Conservation (phyloP, 2,113 vertebrate species). For the Copsychus sechellarum region DNA sequence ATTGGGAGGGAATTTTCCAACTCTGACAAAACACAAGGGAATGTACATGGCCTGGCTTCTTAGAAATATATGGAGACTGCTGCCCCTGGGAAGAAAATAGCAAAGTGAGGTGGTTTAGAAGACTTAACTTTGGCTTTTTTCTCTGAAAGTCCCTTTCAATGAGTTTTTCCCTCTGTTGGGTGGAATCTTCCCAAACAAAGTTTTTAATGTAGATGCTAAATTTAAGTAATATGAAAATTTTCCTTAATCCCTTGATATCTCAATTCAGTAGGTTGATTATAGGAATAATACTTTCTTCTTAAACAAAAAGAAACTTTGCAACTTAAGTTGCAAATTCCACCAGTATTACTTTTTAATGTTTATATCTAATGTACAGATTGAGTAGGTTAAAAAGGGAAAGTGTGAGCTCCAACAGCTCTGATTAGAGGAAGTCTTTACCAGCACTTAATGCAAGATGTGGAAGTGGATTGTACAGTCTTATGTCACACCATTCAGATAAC, state of each 20-base stretch:
- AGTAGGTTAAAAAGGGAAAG: neutral
- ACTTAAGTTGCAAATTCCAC: neutral
- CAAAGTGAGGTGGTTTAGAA: neutral
- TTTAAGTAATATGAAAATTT: neutral
- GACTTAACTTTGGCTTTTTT: neutral
- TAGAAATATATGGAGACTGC: neutral
- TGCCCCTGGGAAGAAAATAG: neutral
- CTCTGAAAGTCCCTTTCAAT: neutral
- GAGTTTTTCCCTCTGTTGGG: neutral
- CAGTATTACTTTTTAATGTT: neutral
- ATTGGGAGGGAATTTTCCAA: neutral
- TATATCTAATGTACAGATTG: neutral
- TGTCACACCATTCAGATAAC: neutral
- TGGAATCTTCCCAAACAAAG: neutral
- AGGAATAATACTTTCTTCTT: neutral
- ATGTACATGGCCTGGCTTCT: neutral
- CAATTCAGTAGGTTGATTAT: neutral
- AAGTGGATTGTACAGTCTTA: neutral
- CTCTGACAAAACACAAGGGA: neutral
- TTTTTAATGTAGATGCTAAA: neutral
- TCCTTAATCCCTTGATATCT: neutral
- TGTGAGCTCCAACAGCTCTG: neutral
- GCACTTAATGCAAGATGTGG: neutral
- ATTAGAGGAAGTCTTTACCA: neutral
- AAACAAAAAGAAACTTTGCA: neutral